A percentile compares a stretch with the other conserved stretches of the same genome.
Conservation (phyloP, 2,797 vertebrate genomes). For the Cebuella pygmaea region DNA sequence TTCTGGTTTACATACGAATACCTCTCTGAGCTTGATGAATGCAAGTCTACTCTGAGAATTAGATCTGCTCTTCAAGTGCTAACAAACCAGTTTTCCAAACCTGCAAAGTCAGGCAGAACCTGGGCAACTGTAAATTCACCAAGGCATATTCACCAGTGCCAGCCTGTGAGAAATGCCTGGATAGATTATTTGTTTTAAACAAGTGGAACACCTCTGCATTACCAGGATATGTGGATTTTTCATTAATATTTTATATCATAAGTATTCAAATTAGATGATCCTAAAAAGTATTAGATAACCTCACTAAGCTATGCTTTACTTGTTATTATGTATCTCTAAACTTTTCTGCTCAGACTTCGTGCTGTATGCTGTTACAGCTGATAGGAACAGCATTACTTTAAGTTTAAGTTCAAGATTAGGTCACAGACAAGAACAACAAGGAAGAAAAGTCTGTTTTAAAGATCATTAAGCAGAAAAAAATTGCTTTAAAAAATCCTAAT, state of each 20-base stretch:
- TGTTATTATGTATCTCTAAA: neutral
- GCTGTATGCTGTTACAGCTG: neutral
- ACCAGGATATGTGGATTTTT: neutral
- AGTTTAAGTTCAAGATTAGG: neutral
- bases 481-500: neutral
- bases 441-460: constrained; percentile 17
- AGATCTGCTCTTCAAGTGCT: neutral
- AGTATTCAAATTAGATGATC: neutral
- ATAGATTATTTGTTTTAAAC: neutral
- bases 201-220: neutral
- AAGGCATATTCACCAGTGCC: neutral
- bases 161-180: neutral
- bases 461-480: neutral
- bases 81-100: neutral
- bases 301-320: neutral
- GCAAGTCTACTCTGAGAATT: neutral
- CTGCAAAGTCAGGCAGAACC: neutral
- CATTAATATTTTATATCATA: neutral
- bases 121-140: neutral
- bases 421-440: neutral
- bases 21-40: neutral
- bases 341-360: neutral
- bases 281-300: neutral
- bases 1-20: neutral
- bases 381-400: neutral